These are phyloP conservation scores for Aphidoletes aphidimyza DNA, from an alignment of 2,888 invertebrate species.

Conservation along the genomic window DNA sequence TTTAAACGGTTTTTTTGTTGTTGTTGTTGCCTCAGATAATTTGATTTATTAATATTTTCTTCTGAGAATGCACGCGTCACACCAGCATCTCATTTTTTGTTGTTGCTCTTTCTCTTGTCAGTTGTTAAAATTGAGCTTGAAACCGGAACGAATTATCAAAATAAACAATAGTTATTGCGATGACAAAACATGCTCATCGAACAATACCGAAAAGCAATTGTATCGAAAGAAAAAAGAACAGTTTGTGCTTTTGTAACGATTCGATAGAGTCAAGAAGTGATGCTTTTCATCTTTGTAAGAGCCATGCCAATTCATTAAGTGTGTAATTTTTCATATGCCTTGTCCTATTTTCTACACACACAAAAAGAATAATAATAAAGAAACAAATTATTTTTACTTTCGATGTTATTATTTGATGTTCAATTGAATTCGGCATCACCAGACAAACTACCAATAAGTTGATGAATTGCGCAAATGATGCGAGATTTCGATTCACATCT, in stretches of 20 bases:
- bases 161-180: constrained; percentile 14
- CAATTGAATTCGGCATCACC: background rate
- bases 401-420: too few species aligned
- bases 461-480: background rate
- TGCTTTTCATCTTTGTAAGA: too few species aligned
- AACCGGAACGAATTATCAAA: background rate
- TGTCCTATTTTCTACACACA: too few species aligned
- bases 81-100: background rate
- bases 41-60: constrained; percentile 24
- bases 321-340: too few species aligned
- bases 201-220: background rate
- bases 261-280: background rate
- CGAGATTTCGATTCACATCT: background rate
- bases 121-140: too few species aligned
- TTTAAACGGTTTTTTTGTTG: background rate
- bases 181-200: background rate
- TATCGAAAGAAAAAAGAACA: background rate
- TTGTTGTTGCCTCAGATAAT: background rate
- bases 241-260: constrained; percentile 16
- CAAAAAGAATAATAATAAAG: too few species aligned
- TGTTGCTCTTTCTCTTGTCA: too few species aligned
- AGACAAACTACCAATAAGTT: background rate
- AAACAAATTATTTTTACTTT: too few species aligned
- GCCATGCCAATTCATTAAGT: too few species aligned
- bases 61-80: background rate